Base-by-base conservation (phyloP, 2,888 invertebrate species). In the Athripsodes cinereus region DNA sequence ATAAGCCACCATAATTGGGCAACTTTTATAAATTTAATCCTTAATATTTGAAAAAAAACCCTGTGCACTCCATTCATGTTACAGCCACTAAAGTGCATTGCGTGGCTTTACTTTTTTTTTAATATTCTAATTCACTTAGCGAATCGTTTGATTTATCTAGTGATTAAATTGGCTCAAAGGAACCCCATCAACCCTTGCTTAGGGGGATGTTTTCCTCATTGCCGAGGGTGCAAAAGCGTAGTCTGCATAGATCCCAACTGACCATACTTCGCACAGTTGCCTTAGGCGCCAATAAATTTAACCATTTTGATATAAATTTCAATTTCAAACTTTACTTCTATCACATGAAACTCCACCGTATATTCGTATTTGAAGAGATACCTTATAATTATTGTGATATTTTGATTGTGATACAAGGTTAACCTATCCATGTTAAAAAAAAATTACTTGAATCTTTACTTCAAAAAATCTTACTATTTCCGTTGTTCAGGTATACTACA, bases 111-210 rank as follows among this genome's bases (percentile, higher is more conserved):
- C n/a, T n/a, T n/a, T n/a, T n/a, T n/a, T 58, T 55, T 40, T 52
- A 63, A 57, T 53, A 61, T 63, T 63, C 62, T 63, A 63, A 61
- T 63, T 63, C 62, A 63, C 62, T 63, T 63, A 63, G 57, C 62
- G 54, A 63, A 61, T 63, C 57, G 59, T 59, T 57, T 61, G 62
- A 63, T 63, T 63, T 63, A 63, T 63, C 60, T 57, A 60, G 62
- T 61, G 62, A 63, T 63, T 63, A 63, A 63, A 63, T 63, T 60
- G 44, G 48, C 48, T 21, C 52, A 56, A 21, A 57, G 57, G 52
- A 22, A 40, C 40, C 34, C 55, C 40, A n/a, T 51, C 20, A 46
- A 46, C 22, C 22, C 46, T 40, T 40, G 40, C 40, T 40, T 5
- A 3, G 16, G 40, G 40, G 40, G 40, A 40, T 3, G 13, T 13